Evolutionary conservation across 2,888 invertebrate species (phyloP), one percentile per base, ranked within the genome.

Genomic region (Physocephala rufipes): DNA sequence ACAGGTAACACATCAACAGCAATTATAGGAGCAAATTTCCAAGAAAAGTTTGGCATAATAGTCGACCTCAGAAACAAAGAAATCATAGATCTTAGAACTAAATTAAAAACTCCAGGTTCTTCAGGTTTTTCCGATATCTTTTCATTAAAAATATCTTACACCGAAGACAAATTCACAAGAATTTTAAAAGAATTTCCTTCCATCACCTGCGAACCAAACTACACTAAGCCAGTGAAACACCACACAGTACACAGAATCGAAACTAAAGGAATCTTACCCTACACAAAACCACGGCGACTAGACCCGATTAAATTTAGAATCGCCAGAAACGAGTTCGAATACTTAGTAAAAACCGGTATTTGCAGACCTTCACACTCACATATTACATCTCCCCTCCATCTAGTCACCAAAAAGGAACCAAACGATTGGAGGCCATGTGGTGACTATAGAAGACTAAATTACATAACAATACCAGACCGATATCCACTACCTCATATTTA

Each of bases 401-500:
- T 68, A 0, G 62, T 61, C 21, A 30, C 67, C 1, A 70, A 72
- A 21, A 72, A 66, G 43, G 61, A 68, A 49, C 24, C 62, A 13
- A 73, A 73, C 55, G 59, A 13, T 51, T 53, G 53, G 53, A n/a
- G 24, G 5, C 61, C 64, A 28, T 53, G 53, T 21, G 21, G 53
- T 19, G 53, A 69, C 12, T 66, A 67, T 43, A 43, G 26, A 15
- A 28, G 58, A 12, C 15, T 71, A 7, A 64, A 68, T 59, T n/a
- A 16, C 51, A 24, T 66, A 12, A n/a, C n/a, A n/a, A 69, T 36
- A 36, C 36, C 36, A 36, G 36, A 36, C 47, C 2, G 43, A 49
- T 70, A 65, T 24, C 64, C 66, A 0, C 4, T 70, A 7, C 36
- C 69, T 24, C n/a, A 72, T 15, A 61, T 72, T 4, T 58, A 65